These are phyloP conservation scores for Saccopteryx leptura DNA, from an alignment of 2,113 vertebrate genomes.

Conservation along the genomic window DNA sequence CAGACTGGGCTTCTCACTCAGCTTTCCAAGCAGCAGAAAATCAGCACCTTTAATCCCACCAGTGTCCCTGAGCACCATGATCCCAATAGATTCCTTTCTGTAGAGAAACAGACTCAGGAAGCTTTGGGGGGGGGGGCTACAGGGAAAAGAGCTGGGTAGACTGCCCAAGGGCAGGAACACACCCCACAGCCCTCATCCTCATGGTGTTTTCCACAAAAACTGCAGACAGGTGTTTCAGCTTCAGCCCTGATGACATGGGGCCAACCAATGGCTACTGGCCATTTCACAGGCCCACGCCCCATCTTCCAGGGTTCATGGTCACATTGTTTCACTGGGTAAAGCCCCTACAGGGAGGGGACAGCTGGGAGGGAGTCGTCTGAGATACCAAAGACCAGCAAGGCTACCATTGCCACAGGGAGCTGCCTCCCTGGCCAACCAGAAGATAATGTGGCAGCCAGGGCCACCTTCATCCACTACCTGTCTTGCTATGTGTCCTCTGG, in stretches of 20 bases:
- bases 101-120: not conserved
- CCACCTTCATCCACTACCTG: not conserved
- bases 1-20: not conserved
- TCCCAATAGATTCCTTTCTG: not conserved
- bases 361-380: not conserved
- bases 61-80: not conserved
- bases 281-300: not conserved
- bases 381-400: not conserved
- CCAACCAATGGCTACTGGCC: not conserved
- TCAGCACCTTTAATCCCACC: not conserved
- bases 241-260: not conserved
- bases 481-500: not conserved
- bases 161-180: not conserved
- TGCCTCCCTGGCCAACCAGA: not conserved
- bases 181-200: not conserved
- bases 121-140: not conserved
- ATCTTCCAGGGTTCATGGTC: not conserved
- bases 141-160: not conserved
- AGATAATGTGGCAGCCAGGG: not conserved
- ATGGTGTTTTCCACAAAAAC: not conserved
- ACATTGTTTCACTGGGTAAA: not conserved
- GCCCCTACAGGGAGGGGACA: not conserved
- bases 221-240: not conserved
- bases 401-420: not conserved
- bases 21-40: constrained; percentile 12